Base-by-base conservation (phyloP, 2,113 vertebrate genomes). In the Grammomys dolichurus region DNA sequence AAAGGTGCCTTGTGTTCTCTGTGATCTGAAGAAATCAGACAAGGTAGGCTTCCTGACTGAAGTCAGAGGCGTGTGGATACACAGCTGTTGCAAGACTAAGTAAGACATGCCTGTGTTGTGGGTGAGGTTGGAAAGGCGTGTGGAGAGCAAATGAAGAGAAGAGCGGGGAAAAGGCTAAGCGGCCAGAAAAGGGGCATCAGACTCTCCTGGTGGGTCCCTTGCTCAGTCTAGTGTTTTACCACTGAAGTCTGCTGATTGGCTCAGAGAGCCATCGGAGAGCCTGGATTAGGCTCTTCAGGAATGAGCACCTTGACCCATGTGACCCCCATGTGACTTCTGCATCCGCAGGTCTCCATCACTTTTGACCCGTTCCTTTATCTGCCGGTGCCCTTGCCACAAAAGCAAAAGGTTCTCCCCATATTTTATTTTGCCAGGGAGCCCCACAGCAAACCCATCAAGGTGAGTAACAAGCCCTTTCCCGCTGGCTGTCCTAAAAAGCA, bases 361-460 rank as follows among this genome's bases (percentile, higher is more conserved):
- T 99, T 99, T 92, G 99, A 99, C 94, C 99, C 99, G 1, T 99
- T 99, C 98, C 99, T 99, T 76, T 99, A 99, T 97, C 98, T 99
- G 88, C 99, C 99, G 0, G 99, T 99, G 19, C 99, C 99, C 7
- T 98, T 99, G 92, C 99, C 99, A 2, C 99, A 99, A 97, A 99
- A 99, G 97, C 99, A 99, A 97, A 99, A 99, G 98, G 99, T 99
- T 96, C 99, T 99, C 81, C 99, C 99, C 1, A 98, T 99, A 93
- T 99, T 99, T 97, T 99, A 99, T 98, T 99, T 99, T 90, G 99
- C 99, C 40, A 99, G 99, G 97, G 99, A 99, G 77, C 99, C 99
- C 0, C 99, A 99, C 98, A 99, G 99, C 98, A 99, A 99, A 93
- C 99, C 99, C 3, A 91, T 99, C 91, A 99, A 99, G 99, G 99